Percentiles rank a stretch among this genome's conserved stretches.
These are phyloP conservation scores for Agonopterix arenella DNA, from an alignment of 2,888 invertebrate species.

Conservation along the genomic window DNA sequence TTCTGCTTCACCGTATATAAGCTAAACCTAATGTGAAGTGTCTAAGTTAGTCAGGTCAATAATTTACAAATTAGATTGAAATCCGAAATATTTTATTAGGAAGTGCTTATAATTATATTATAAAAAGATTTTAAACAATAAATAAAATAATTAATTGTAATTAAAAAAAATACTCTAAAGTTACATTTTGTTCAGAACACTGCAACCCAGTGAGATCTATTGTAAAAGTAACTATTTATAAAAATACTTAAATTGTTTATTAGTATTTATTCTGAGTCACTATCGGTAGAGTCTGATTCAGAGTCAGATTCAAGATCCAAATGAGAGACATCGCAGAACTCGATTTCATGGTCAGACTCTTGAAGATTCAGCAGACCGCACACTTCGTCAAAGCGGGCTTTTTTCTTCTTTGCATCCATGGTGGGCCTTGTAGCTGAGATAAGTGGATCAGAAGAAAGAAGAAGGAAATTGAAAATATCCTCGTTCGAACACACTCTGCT, in stretches of 20 bases:
- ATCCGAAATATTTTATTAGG: no score
- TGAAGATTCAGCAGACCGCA: neutral
- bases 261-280: neutral
- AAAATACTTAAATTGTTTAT: no score
- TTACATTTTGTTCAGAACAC: no score
- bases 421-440: conserved; percentile 1
- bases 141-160: no score
- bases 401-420: neutral
- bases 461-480: conserved; percentile 6
- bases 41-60: no score
- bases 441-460: conserved; percentile 7
- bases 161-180: no score
- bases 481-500: conserved; percentile 5
- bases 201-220: no score
- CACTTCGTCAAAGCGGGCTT: neutral
- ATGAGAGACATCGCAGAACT: neutral
- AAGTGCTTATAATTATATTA: no score
- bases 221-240: no score
- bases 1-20: neutral
- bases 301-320: neutral
- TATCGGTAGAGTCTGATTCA: neutral
- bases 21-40: no score
- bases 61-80: no score
- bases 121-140: no score
- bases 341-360: neutral